Percentiles rank a stretch among this genome's conserved stretches.
These are phyloP conservation scores for Hyppa rectilinea DNA, from an alignment of 2,888 invertebrate genomes.

Conservation along the genomic window DNA sequence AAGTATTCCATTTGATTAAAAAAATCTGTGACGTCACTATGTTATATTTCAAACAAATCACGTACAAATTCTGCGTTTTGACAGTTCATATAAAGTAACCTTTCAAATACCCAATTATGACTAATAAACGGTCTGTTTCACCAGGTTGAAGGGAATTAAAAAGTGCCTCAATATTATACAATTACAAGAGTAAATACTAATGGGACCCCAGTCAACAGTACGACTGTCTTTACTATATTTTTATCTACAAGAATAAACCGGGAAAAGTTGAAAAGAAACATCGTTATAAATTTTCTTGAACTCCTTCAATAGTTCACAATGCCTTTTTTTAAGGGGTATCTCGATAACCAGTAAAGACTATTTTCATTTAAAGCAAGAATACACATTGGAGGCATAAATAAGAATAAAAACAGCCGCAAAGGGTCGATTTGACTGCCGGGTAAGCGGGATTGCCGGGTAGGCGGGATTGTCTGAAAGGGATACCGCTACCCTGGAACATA, in stretches of 20 bases:
- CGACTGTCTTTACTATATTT: not conserved
- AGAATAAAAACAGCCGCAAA: not conserved
- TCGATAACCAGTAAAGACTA: not conserved
- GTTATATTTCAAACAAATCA: too few relatives aligned
- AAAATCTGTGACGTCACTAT: too few relatives aligned
- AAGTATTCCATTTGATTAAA: too few relatives aligned
- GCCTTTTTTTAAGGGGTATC: not conserved
- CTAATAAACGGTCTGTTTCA: not conserved
- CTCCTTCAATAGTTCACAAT: constrained; percentile 27
- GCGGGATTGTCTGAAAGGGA: too few relatives aligned
- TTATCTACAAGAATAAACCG: constrained; percentile 15
- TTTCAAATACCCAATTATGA: too few relatives aligned
- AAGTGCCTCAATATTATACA: not conserved
- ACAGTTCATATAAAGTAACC: too few relatives aligned
- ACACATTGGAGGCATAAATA: not conserved
- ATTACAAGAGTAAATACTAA: not conserved
- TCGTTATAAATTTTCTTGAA: constrained; percentile 17
- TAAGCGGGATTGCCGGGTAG: too few relatives aligned
- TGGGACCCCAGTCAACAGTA: not conserved
- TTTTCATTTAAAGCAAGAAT: not conserved
- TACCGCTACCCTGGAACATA: too few relatives aligned
- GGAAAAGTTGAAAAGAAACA: constrained; percentile 14
- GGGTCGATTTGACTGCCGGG: too few relatives aligned
- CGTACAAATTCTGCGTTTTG: too few relatives aligned
- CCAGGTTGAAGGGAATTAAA: too few relatives aligned